These are phyloP conservation scores for Trachelus iudaicus DNA, from an alignment of 2,888 invertebrate species.

Conservation along the genomic window DNA sequence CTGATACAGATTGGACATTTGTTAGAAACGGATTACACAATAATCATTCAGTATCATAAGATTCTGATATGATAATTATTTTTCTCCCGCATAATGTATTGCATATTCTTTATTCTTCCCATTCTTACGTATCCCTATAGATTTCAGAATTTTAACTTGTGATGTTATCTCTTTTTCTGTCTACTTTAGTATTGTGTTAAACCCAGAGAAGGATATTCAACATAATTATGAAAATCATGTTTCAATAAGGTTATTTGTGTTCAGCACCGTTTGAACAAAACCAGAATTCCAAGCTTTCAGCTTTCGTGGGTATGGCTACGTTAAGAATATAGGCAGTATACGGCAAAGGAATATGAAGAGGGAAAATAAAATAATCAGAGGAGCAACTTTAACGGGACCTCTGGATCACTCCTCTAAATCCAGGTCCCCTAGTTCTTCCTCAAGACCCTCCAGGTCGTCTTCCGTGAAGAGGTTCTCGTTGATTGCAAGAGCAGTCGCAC, in stretches of 20 bases:
- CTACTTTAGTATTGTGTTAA: background rate
- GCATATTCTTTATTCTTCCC: background rate
- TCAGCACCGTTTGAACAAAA: background rate
- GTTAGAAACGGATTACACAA: background rate
- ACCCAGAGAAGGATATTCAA: background rate
- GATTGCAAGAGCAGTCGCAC: slow-evolving; percentile 79
- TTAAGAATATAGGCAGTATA: background rate
- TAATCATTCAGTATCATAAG: background rate
- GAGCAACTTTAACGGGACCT: slow-evolving; percentile 37
- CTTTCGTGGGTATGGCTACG: background rate
- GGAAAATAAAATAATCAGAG: slow-evolving; percentile 10
- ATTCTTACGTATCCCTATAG: background rate
- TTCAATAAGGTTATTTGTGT: background rate
- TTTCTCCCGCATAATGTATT: background rate
- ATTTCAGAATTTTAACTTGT: background rate
- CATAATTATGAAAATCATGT: background rate
- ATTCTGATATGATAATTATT: background rate
- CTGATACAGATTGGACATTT: background rate
- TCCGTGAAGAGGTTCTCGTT: slow-evolving; percentile 94
- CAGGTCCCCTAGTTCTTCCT: slow-evolving; percentile 85
- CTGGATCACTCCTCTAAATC: slow-evolving; percentile 75
- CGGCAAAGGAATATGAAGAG: background rate
- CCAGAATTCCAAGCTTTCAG: background rate
- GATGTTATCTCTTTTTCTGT: background rate
- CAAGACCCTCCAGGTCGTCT: slow-evolving; percentile 81